Conservation (phyloP, 2,797 vertebrate genomes). For the Platalea minor region DNA sequence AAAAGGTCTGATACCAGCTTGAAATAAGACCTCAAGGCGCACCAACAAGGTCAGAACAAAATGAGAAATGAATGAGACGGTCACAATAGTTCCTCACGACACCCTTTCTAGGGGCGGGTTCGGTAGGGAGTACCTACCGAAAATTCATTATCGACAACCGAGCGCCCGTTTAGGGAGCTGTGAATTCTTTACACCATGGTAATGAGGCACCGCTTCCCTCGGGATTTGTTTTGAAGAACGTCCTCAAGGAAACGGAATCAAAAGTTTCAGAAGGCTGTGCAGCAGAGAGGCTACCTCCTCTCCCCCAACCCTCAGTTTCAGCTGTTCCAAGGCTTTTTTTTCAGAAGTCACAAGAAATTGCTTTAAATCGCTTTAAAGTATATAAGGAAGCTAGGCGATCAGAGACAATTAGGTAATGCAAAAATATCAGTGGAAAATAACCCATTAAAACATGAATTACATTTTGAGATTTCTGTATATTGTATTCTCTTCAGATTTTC, state of each 20-base stretch:
- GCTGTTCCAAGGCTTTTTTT: not conserved
- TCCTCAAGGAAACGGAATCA: not conserved
- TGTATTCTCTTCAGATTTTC: conserved; percentile 40
- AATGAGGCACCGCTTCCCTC: not conserved
- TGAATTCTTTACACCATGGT: accelerated
- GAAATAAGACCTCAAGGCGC: not conserved
- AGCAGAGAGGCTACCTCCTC: not conserved
- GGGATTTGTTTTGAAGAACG: not conserved
- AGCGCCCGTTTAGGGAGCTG: not conserved
- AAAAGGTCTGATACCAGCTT: not conserved
- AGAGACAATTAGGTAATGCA: not conserved
- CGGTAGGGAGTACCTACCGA: not conserved
- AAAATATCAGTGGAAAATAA: not conserved
- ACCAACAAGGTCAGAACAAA: not conserved
- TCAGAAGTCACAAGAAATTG: not conserved
- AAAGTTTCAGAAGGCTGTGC: not conserved
- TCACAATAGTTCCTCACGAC: not conserved
- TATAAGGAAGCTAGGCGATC: not conserved
- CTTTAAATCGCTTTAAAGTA: not conserved
- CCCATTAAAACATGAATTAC: conserved; percentile 33
- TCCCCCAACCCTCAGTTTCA: not conserved
- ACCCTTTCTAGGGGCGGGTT: accelerated
- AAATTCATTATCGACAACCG: accelerated
- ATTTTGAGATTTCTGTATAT: conserved; percentile 31
- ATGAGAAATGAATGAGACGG: accelerated